Base-by-base conservation (phyloP, 2,888 invertebrate species). In the Chorisops tibialis region DNA sequence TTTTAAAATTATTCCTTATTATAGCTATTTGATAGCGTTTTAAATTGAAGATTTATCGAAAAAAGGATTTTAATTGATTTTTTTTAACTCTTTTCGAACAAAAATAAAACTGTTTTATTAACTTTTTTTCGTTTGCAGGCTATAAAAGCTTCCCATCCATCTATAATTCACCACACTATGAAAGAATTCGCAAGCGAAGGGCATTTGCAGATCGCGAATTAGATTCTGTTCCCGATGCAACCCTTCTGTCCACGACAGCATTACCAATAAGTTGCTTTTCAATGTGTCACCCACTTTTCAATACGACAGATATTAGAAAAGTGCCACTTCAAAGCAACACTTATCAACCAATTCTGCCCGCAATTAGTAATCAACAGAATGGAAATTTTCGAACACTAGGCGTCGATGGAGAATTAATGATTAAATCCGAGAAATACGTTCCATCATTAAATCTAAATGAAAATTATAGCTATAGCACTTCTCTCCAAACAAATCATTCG, bases 171-270 rank as follows among this genome's bases (percentile, higher is more conserved):
- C 77, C 78, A 45, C 62, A 76, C 59, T 67, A 74, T 62, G 77
- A 78, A 63, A 72, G 78, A 66, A 74, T 78, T 68, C 74, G 78
- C 59, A 85, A 84, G 69, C 71, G 80, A 43, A 74, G 77, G 62
- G 78, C 80, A 30, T 80, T 80, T 68, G 80, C 80, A 54, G 80
- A 80, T 69, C 78, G 78, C 38, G 79, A 79, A 71, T 71, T 80
- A 63, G 78, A 80, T 59, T 72, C 74, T 45, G 74, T 75, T 38
- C 71, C 76, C 64, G 73, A 75, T 68, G 68, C 74, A 24, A 69
- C 74, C 21, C 64, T 74, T 7, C 62, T 73, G 35, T 68, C 68
- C 19, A 67, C 69, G 3, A 24, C 61, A 51, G 21, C 58, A 51
- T 2, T 49, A 21, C 18, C 48, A 19, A 41, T 22, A 3, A 47